Base-by-base conservation (phyloP, 2,888 invertebrate species). In the Nudaria mundana region DNA sequence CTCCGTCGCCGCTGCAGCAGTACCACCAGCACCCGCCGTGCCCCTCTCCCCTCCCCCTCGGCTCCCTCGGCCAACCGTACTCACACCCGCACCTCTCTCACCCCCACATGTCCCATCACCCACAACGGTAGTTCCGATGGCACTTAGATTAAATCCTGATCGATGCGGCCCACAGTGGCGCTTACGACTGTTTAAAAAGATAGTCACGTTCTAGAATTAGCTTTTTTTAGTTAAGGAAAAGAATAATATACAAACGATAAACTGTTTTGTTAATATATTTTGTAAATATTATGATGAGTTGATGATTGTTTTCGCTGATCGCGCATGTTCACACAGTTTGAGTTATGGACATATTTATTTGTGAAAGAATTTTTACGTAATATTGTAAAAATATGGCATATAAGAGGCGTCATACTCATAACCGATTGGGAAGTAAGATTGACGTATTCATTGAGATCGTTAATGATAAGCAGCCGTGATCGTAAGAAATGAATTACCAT, bases 91-190 rank as follows among this genome's bases (percentile, higher is more conserved):
- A 86, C 65, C 76, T 88, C 71, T 91, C 92, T 56, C 93, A 93
- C 71, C 92, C 93, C 47, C 93, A 93, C 77, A 93, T 94, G 83
- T 92, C 93, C 31, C 94, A 93, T 73, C 95, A 95, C 84, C 92
- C 94, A 66, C 95, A 95, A 87, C 94, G 95, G 92, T 95, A 95
- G 92, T 90, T 77, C 54, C 43, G 66, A 70, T 71, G 70, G 70
- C 71, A 69, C 68, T 65, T 75, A 71, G 68, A 67, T 52, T 71
- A 69, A 70, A 75, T 68, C 68, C 59, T 44, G 35, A 59, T 59
- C 49, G 36, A 66, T 58, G 52, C 48, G 50, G 26, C 40, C 55
- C 56, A 45, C 30, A 20, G 52, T 44, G 55, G 52, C 48, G 49
- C 49, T 65, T 65, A 64, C 66, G 72, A 72, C 70, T 71, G 73